Evolutionary conservation across 2,113 vertebrate species (phyloP), one percentile per base, ranked within the genome.

Genomic region (Sturnus vulgaris): DNA sequence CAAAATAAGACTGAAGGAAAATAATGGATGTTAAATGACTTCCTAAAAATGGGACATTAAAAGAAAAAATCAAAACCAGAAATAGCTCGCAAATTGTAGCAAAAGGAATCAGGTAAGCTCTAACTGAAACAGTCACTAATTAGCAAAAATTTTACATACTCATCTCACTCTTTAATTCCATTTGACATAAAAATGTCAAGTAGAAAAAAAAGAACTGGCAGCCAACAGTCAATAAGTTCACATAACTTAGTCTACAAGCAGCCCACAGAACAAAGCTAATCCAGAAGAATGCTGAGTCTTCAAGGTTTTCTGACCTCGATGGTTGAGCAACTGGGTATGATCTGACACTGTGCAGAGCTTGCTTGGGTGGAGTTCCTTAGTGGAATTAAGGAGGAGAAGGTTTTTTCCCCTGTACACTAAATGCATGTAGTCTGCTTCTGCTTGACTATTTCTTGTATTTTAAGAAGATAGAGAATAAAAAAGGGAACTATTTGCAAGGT

Each of bases 331-430:
- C 0, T 15, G 14, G 5, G 4, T 31, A 9, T 24, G 4, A 55
- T 71, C 61, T 55, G 52, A 40, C 22, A 4, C 15, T 72, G 25
- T 59, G 15, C 35, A 56, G 39, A 63, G 6, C 8, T 75, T 80
- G 1, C 22, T 37, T 70, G 27, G n/a, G 22, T 5, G 27, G 50
- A 77, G 15, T 46, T 66, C 5, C 7, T 53, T 40, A 7, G 10
- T 16, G 10, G 30, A 75, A 91, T 1, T 40, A 20, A 60, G 14
- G 23, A 46, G 7, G 8, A 37, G 1, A 10, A 4, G 5, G 2
- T 0, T 9, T 55, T 33, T 76, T 19, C 2, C 16, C 10, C 10
- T 52, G 4, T 7, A 19, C 0, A 1, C 4, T 63, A 63, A 66
- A 70, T 28, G 7, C 2, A 20, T 5, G 9, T 6, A 20, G 2